Base-by-base conservation (phyloP, 2,797 vertebrate genomes). In the Oreortyx pictus region DNA sequence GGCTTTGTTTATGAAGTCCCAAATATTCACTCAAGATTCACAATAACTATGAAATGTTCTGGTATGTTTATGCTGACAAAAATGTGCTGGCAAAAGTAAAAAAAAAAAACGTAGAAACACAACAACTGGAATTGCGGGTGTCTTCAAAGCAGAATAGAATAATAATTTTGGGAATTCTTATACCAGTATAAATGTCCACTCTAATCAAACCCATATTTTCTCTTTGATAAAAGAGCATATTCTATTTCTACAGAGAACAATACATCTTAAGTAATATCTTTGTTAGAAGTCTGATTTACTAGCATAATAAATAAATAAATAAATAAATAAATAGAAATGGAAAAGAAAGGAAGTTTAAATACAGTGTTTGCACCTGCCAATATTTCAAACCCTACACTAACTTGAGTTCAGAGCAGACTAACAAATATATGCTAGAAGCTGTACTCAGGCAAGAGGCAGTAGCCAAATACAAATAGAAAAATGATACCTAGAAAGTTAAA, bases 371-470 rank as follows among this genome's bases (percentile, higher is more conserved):
- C 13, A 44, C 14, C 49, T 14, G 9, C 29, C 6, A 29, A 15
- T 14, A 54, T 17, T 67, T 7, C 3, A 6, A 80, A 74, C 41
- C 14, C 66, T 31, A 80, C 25, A 23, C 10, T 61, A 56, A 80
- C 81, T 86, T 62, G 37, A 86, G 83, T 65, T 89, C 54, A 81
- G 74, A 92, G 78, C 3, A n/a, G 37, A 83, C 74, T 54, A 89
- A 29, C 29, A 88, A 35, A 68, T 68, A 59, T 6, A 57, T 54
- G 59, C 19, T 41, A 54, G 64, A 77, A 89, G 35, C 17, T 67
- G 52, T 29, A 91, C 74, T 89, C 57, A 82, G 41, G 33, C 11
- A 84, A 60, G 79, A 84, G 43, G 62, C 41, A 70, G 79, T 70
- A 89, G 31, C 77, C 17, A 89, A 91, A 85, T 65, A 75, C 14